These are phyloP conservation scores for Palythoa heliodiscus DNA, from an alignment of 92 coral and sea anemone species.

Conservation along the genomic window DNA sequence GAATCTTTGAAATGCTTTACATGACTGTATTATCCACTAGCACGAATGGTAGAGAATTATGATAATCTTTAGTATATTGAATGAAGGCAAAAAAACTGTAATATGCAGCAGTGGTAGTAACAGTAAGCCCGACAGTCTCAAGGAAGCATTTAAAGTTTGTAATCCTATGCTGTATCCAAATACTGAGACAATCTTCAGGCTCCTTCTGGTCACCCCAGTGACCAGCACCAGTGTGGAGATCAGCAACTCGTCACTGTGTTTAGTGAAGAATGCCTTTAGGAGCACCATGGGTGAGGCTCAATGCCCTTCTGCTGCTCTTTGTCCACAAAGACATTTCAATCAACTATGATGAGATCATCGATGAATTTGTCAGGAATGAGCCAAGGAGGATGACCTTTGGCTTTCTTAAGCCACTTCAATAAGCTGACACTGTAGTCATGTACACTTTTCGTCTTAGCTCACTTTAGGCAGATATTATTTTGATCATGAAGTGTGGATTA, in stretches of 20 bases:
- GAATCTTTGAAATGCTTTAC: neutral
- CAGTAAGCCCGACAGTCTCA: slow-evolving; percentile 22
- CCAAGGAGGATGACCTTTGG: no score
- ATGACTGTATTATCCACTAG: slow-evolving; percentile 10
- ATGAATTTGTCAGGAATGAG: no score
- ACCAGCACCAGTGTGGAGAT: slow-evolving; percentile 36
- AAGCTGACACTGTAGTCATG: no score
- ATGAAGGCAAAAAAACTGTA: neutral
- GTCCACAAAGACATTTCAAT: slow-evolving; percentile 37
- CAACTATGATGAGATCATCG: neutral
- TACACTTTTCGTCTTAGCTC: no score
- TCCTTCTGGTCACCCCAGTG: slow-evolving; percentile 31
- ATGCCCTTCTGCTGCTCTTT: slow-evolving; percentile 40
- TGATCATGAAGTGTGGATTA: no score
- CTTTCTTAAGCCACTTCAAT: no score
- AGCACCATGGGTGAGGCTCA: slow-evolving; percentile 29
- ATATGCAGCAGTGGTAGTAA: slow-evolving; percentile 21
- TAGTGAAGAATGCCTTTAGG: slow-evolving; percentile 26
- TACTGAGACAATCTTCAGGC: slow-evolving; percentile 31
- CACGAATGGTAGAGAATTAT: neutral
- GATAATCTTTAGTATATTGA: neutral
- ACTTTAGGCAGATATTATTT: no score
- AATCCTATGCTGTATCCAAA: slow-evolving; percentile 23
- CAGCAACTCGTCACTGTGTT: slow-evolving; percentile 20
- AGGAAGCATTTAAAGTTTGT: slow-evolving; percentile 20